Conservation (phyloP, 2,888 invertebrate genomes). For the Rhamnusium bicolor region DNA sequence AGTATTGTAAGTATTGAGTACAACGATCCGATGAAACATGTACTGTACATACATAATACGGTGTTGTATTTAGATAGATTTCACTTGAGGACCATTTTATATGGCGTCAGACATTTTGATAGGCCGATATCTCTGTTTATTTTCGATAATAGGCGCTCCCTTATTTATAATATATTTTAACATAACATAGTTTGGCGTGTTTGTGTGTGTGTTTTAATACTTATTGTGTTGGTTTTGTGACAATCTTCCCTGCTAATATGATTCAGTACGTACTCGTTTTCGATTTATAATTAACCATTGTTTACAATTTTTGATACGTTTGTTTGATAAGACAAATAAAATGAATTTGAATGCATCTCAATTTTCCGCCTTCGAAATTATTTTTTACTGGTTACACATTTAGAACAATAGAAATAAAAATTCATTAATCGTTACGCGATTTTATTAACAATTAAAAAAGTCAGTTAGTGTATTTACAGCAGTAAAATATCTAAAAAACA, state of each 20-base stretch:
- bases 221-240: conserved; percentile 6
- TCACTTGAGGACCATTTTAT: conserved; percentile 12
- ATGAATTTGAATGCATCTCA: too few species aligned
- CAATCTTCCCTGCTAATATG: neutral
- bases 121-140: conserved; percentile 45
- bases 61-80: conserved; percentile 2
- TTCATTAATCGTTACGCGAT: too few species aligned
- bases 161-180: conserved; percentile 8
- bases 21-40: conserved; percentile 3
- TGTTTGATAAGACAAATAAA: too few species aligned
- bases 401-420: too few species aligned
- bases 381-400: too few species aligned
- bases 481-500: too few species aligned
- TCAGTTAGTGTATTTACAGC: too few species aligned
- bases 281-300: neutral
- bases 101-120: conserved; percentile 45
- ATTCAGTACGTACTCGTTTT: neutral
- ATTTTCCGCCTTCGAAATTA: too few species aligned
- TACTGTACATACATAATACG: neutral
- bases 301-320: too few species aligned
- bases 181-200: conserved; percentile 8
- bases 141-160: conserved; percentile 38
- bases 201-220: neutral
- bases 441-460: too few species aligned
- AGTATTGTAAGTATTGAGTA: neutral